Conservation (phyloP, 1,140 invertebrate species). For the Brachionus angularis region DNA sequence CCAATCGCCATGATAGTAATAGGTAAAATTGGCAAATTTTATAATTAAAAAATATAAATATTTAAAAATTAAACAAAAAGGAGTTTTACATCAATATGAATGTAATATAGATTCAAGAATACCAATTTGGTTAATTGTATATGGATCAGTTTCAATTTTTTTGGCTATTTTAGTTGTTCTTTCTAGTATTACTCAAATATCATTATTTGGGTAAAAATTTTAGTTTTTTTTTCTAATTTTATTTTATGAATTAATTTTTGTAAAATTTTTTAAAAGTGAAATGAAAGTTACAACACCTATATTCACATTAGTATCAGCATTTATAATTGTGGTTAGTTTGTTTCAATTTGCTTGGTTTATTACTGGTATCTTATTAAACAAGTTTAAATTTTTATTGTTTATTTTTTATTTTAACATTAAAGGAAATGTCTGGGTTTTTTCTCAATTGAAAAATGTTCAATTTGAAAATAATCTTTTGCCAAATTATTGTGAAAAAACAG, state of each 20-base stretch:
- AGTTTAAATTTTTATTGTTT: background rate
- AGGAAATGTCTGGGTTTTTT: conserved; percentile 36
- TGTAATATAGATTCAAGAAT: conserved; percentile 14
- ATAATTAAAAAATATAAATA: too few relatives aligned
- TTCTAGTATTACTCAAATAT: background rate
- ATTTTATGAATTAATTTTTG: too few relatives aligned
- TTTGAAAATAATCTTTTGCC: background rate
- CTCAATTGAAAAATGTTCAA: background rate
- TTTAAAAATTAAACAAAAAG: too few relatives aligned
- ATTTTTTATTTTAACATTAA: background rate
- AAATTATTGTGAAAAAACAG: conserved; percentile 14
- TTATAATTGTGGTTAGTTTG: background rate
- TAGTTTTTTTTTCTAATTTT: background rate
- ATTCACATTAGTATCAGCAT: background rate
- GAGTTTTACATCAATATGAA: background rate
- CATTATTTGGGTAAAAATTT: background rate
- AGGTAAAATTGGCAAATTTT: too few relatives aligned
- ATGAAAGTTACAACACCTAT: background rate
- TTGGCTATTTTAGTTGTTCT: background rate
- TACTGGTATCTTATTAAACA: background rate
- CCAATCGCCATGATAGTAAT: conserved; percentile 21
- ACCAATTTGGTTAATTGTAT: conserved; percentile 9
- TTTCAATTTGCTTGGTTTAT: conserved; percentile 40
- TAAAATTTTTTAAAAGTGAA: too few relatives aligned
- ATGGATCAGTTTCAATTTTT: conserved; percentile 18